These are phyloP conservation scores for Tetragonula clypearis DNA, from an alignment of 1,140 invertebrate genomes.

Conservation along the genomic window DNA sequence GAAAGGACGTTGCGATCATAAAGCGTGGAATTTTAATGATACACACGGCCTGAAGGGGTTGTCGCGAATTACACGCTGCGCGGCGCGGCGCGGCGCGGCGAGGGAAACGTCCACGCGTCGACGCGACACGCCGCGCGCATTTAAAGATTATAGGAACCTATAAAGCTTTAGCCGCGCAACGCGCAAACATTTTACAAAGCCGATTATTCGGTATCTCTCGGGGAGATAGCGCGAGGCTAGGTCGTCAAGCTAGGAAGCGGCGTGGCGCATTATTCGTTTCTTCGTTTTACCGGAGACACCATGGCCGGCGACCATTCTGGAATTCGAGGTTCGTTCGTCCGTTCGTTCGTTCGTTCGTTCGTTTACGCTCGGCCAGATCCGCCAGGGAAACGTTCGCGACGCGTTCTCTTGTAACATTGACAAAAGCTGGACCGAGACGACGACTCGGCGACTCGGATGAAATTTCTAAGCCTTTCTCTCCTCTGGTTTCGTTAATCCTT, in stretches of 20 bases:
- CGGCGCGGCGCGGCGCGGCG: not conserved
- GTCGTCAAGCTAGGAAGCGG: not conserved
- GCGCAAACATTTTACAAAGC: conserved; percentile 39
- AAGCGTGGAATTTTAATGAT: conserved; percentile 53
- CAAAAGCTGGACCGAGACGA: not conserved
- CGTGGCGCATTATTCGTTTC: not conserved
- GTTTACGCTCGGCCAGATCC: not conserved
- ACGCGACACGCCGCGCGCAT: not conserved
- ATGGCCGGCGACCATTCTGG: not conserved
- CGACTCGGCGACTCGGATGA: not conserved
- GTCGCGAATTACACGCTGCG: not conserved
- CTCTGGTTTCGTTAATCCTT: conserved; percentile 28
- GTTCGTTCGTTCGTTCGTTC: not conserved
- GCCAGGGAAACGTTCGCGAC: not conserved
- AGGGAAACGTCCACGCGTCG: conserved; percentile 7
- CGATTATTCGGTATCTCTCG: conserved; percentile 40
- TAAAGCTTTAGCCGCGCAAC: conserved; percentile 26
- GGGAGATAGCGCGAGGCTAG: not conserved
- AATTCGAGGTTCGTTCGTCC: conserved; percentile 11
- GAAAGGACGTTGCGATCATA: conserved; percentile 32
- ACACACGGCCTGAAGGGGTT: not conserved
- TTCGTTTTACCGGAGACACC: conserved; percentile 5
- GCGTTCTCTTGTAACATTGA: conserved; percentile 10
- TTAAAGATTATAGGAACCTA: conserved; percentile 35
- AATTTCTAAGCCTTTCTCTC: not conserved